Evolutionary conservation across 2,888 invertebrate species (phyloP).

Genomic region (Drosophila lutescens): DNA sequence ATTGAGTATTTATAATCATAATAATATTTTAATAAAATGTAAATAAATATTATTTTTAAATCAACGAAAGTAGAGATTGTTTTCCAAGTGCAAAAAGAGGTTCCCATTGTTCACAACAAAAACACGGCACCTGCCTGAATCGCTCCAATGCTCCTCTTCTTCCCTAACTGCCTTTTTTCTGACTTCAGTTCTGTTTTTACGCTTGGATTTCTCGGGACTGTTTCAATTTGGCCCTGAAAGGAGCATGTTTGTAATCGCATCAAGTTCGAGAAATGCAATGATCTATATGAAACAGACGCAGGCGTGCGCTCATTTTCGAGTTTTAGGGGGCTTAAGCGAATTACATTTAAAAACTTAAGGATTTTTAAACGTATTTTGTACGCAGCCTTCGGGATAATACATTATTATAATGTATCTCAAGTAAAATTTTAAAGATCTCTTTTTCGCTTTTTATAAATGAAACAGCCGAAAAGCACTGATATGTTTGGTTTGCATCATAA

Average conservation of each 20-base stretch:
- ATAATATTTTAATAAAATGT: too few species aligned
- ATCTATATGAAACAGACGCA: conserved; percentile 27
- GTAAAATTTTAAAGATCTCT: too few species aligned
- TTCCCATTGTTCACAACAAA: conserved; percentile 6
- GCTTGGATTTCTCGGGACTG: conserved; percentile 51
- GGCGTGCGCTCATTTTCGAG: not conserved
- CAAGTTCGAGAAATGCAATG: conserved; percentile 17
- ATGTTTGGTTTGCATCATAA: not conserved
- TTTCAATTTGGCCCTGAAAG: conserved; percentile 33
- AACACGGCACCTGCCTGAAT: conserved; percentile 26
- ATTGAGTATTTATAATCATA: too few species aligned
- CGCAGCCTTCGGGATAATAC: too few species aligned
- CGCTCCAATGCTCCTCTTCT: not conserved
- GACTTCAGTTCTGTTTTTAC: conserved; percentile 52
- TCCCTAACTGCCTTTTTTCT: not conserved
- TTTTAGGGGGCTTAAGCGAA: not conserved
- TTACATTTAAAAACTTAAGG: not conserved
- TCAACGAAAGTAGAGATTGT: not conserved
- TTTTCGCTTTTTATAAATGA: too few species aligned
- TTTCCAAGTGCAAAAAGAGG: conserved; percentile 3
- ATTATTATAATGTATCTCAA: too few species aligned
- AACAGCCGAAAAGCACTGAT: not conserved
- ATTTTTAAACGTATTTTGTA: too few species aligned
- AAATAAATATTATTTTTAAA: too few species aligned
- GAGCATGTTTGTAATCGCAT: conserved; percentile 47